Evolutionary conservation across 2,888 invertebrate genomes (phyloP), one percentile per base, ranked within the genome.

Genomic region (Malacosoma neustria): DNA sequence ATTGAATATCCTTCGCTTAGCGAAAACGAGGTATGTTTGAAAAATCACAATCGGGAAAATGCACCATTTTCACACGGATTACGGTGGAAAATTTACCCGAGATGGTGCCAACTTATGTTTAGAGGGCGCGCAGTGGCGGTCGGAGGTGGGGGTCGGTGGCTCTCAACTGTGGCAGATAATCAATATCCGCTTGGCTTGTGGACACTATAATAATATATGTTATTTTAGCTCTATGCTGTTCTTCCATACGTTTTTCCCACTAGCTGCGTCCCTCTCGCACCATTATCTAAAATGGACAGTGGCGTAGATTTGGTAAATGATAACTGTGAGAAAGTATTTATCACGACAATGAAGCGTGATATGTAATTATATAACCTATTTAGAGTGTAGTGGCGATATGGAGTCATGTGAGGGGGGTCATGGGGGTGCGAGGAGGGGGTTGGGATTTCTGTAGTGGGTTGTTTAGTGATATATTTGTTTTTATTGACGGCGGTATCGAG

Each of bases 111-210:
- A 61, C 66, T 62, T 79, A 71, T 57, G 71, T 61, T 71, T 63
- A 54, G 55, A 57, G 46, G 51, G 45, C 43, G 48, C 49, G 41
- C 48, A 49, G 55, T 34, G 45, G 46, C 43, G 50, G 55, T 48
- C 50, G 58, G 55, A 64, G 60, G 70, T 60, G 68, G 79, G 71
- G 62, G 62, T 71, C 65, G 73, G 75, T 72, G 77, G 80, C 81
- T 85, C 82, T 84, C 84, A 80, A 82, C 85, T 85, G 82, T 85
- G 85, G 85, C 85, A 87, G 87, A 87, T 87, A 87, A 87, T 86
- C 87, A 86, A 87, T 87, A 87, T 87, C 86, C 86, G 86, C 86
- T 85, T 84, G 86, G 85, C 86, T 85, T 82, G 84, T 86, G 86
- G 87, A 85, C 86, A 85, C 79, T 82, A 81, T 81, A 81, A 75